Evolutionary conservation across 1,140 invertebrate genomes (phyloP), one percentile per base, ranked within the genome.

Genomic region (Dolichoris vasculosae): DNA sequence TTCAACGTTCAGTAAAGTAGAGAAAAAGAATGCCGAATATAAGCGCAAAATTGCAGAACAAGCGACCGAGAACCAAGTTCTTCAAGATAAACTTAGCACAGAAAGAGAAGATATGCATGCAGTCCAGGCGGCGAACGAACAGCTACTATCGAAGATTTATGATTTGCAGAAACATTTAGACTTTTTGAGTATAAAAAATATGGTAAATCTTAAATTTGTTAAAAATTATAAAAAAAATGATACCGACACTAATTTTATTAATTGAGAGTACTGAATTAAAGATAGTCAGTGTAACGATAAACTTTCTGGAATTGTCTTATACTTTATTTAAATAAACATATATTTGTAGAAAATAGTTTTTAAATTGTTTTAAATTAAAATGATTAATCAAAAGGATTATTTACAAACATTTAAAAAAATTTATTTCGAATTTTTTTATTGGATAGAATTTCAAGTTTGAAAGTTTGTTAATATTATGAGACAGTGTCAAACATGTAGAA

Each of bases 161-260:
- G 91, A 93, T 13, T 82, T 93, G n/a, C 92, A 93, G 67, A 88
- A 83, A 69, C 91, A 91, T 59, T 91, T 93, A 43, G 93, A 93
- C 63, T 85, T 78, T 13, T 86, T 93, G 80, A 91, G 89, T 17
- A 88, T 92, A 80, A 90, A 93, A 88, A 84, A 92, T 38, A 88
- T 88, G 89, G 93, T 93, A 87, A 90, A 84, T 89, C 71, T 79
- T 7, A 48, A 69, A 80, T 83, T 46, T 59, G 7, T 59, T 26
- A 9, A 59, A 26, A 2, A 4, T 59, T 59, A 26, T 59, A 4
- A 2, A 59, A 26, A 20, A 73, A 40, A 73, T 73, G 43, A 43
- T 26, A 26, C 38, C 26, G 3, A 30, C 17, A 75, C 35, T 32
- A 40, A 15, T 80, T 83, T 40, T 76, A 0, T 63, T 43, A 20